phyloP scores from a whole-genome alignment of 2,797 vertebrate species.

The Glyptemys insculpta region DNA sequence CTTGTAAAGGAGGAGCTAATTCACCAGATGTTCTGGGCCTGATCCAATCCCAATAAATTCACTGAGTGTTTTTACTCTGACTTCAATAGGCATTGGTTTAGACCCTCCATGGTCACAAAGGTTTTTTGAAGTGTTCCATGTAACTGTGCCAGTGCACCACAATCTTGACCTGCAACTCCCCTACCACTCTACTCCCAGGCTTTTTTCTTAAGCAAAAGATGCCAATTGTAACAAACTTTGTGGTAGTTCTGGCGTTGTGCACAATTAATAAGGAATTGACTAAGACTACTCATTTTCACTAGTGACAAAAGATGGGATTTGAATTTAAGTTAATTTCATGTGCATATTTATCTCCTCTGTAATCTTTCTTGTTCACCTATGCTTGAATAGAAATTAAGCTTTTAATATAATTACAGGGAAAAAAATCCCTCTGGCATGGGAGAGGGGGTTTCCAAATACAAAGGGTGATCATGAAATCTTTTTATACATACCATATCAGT shows the following conservation, averaged over 20 bases:
- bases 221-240: background rate
- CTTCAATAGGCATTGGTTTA: background rate
- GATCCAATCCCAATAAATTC: background rate
- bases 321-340: background rate
- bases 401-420: background rate
- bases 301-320: background rate
- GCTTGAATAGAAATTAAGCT: background rate
- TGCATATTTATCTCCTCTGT: rapidly evolving
- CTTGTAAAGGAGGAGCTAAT: background rate
- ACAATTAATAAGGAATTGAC: background rate
- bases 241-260: background rate
- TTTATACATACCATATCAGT: background rate
- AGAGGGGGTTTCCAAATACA: background rate
- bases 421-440: background rate
- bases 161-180: background rate
- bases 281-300: background rate
- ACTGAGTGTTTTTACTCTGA: background rate
- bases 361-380: background rate
- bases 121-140: background rate
- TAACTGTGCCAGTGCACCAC: background rate
- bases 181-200: background rate
- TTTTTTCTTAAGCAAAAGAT: background rate
- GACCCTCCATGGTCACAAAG: background rate
- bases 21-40: background rate
- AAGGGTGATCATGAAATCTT: background rate